Base-by-base conservation (phyloP, 2,797 vertebrate species). In the Squalus acanthias region DNA sequence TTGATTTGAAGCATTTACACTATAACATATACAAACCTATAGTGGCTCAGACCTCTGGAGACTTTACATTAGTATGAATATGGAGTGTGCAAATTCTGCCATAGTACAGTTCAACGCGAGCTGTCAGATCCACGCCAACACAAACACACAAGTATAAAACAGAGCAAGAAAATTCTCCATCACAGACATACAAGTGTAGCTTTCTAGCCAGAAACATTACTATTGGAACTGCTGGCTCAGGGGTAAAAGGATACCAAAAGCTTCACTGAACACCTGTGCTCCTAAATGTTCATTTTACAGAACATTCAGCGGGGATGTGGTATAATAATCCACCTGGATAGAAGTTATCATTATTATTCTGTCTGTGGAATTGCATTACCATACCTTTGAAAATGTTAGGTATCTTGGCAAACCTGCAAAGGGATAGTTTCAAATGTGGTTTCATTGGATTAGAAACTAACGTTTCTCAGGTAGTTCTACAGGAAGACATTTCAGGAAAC, bases 311-410 rank as follows among this genome's bases (percentile, higher is more conserved):
- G 8, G n/a, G 39, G 60, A 67, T 93, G 46, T 39, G 8, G 91
- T n/a, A 24, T 5, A 65, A 93, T 67, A 93, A 93, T 93, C 63
- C 63, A 67, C 63, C 33, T 39, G 91, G 63, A 33, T 95, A 57
- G 69, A 95, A 74, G 24, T 33, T 29, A 95, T 95, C 94, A 74
- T 74, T 70, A 70, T 72, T 33, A 57, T 74, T 74, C 46, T 53
- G 50, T 15, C 26, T 95, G 94, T 95, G 94, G 46, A 67, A 95
- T 74, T 95, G 46, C 70, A 95, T 74, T 95, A 74, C 26, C 26
- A 74, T 74, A 74, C 12, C 13, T 95, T 74, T 95, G 69, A 72
- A 74, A 95, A 95, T 95, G 69, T 95, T 74, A 95, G 50, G 46
- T 74, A 95, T 29, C 69, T 5, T 70, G 94, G 50, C 26, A 57